Base-by-base conservation (phyloP, 1,140 invertebrate species). In the Triops cancriformis region DNA sequence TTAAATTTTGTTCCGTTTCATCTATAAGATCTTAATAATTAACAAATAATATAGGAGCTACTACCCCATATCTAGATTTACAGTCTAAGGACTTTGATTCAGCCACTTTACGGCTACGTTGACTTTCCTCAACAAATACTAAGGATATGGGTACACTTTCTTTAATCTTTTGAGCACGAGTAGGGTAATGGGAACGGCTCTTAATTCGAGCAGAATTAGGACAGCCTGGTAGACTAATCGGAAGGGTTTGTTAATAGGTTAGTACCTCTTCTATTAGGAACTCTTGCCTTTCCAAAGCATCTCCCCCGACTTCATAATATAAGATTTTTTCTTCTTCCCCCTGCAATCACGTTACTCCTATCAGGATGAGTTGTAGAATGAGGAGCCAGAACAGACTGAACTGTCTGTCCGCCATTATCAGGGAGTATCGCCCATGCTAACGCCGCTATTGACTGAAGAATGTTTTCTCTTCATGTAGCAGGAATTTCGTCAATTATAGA, bases 251-350 rank as follows among this genome's bases (percentile, higher is more conserved):
- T 90, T 80, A 93, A 93, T 85, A 93, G 89, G 88, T 84, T 93
- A 84, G 84, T 92, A 5, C 91, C 91, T 72, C 82, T 92, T 85
- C 90, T 92, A 87, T 78, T 93, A 80, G 89, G 89, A 80, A 86
- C 88, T 0, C 88, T 89, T 23, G 91, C 93, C 88, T 92, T 93
- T 87, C 88, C 89, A n/a, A n/a, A n/a, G n/a, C n/a, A n/a, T 10
- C 92, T 91, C 78, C 91, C 90, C 9, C 90, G 91, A 82, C 84
- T 92, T 87, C 92, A 92, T 88, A 92, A 92, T 87, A 88, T 92
- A 87, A 91, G 90, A 84, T 92, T 93, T 87, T 92, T 90, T 87
- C 80, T 92, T 76, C 80, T 92, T 75, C 87, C 87, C 0, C 88
- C 89, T 1, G 88, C 89, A 76, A 80, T 92, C 81, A 83, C 85